A percentile compares a stretch with the other conserved stretches of the same genome.
phyloP scores from a whole-genome alignment of 2,797 vertebrate genomes.

The Psittacula derbiana region DNA sequence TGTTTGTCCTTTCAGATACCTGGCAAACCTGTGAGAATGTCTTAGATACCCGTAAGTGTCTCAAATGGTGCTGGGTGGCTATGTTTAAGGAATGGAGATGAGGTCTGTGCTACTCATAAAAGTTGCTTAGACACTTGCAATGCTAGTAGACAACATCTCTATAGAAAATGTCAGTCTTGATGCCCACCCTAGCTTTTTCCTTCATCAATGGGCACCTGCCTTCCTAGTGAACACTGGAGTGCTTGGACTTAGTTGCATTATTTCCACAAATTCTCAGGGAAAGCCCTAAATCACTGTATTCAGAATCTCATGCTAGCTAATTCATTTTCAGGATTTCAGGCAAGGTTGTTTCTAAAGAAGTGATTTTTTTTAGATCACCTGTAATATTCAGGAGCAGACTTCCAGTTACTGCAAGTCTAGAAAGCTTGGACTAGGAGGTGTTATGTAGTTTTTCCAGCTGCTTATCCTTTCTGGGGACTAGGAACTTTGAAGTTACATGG shows the following conservation, averaged over 20 bases:
- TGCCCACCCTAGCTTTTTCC: neutral
- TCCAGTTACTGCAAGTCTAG: neutral
- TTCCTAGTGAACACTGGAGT: neutral
- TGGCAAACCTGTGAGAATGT: neutral
- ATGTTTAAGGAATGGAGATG: neutral
- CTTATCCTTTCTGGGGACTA: neutral
- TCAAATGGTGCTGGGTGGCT: neutral
- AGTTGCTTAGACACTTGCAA: neutral
- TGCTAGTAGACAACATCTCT: neutral
- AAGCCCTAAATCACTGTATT: fast-evolving
- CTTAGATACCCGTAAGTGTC: neutral
- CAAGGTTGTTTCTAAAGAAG: neutral
- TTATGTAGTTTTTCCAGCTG: neutral
- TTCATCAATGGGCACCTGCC: neutral
- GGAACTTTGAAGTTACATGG: neutral
- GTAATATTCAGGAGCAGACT: neutral
- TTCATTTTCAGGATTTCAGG: neutral
- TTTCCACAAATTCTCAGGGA: neutral
- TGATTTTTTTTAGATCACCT: neutral
- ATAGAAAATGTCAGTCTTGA: neutral
- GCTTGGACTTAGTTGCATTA: neutral
- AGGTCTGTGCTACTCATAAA: neutral
- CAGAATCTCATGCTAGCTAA: neutral
- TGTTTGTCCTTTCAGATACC: neutral
- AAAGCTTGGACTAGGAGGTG: neutral